Evolutionary conservation across 2,113 vertebrate species (phyloP).

Genomic region (Dissostichus mawsoni): DNA sequence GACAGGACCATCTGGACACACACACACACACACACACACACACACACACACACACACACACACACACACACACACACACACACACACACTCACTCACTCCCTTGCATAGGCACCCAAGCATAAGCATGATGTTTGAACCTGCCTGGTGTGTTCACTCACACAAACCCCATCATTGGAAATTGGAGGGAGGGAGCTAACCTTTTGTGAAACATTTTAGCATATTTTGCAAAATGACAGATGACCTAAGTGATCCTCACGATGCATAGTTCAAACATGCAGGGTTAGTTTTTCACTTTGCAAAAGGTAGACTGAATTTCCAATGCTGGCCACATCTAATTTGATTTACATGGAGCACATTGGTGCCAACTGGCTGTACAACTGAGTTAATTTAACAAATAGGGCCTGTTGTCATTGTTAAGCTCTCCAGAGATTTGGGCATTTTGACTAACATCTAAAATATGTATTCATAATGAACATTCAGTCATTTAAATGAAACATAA

Average conservation of each 20-base stretch:
- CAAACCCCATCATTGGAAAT: slow-evolving; percentile 7
- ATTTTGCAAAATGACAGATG: slow-evolving; percentile 33
- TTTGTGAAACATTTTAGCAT: background rate
- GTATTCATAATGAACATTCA: slow-evolving; percentile 27
- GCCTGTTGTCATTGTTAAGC: slow-evolving; percentile 24
- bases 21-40: background rate
- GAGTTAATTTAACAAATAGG: slow-evolving; percentile 35
- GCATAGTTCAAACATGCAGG: background rate
- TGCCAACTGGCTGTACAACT: slow-evolving; percentile 40
- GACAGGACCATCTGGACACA: slow-evolving; percentile 22
- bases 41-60: slow-evolving; percentile 1
- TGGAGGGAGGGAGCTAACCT: background rate
- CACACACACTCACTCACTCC: background rate
- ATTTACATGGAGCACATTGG: slow-evolving; percentile 10
- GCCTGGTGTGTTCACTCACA: slow-evolving; percentile 1
- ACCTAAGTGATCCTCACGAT: background rate
- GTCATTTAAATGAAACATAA: slow-evolving; percentile 24
- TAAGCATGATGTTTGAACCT: slow-evolving; percentile 5
- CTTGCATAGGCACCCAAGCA: slow-evolving; percentile 10
- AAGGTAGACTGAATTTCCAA: background rate
- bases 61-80: slow-evolving; percentile 10
- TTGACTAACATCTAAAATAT: background rate
- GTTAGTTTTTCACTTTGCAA: slow-evolving; percentile 3
- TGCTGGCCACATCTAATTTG: background rate
- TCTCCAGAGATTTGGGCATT: slow-evolving; percentile 25